A percentile compares a stretch with the other conserved stretches of the same genome.
Conservation (phyloP, 2,113 vertebrate species). For the Oxygymnocypris stewartii region DNA sequence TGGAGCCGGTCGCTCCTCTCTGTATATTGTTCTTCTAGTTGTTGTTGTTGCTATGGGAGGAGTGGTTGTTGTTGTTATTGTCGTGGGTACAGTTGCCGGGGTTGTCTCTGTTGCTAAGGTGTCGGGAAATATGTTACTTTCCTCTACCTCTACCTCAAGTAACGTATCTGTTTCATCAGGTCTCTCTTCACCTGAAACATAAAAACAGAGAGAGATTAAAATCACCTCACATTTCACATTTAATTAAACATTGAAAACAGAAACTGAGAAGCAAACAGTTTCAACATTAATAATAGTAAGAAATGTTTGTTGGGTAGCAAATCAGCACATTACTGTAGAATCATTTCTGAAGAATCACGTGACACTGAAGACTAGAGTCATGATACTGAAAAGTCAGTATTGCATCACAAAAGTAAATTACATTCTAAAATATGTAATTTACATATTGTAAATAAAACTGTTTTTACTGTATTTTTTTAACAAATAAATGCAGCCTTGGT, state of each 20-base stretch:
- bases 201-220: background rate
- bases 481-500: background rate
- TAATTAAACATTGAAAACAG: background rate
- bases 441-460: too few species aligned
- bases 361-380: background rate
- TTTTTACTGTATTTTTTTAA: background rate
- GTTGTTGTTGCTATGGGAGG: slow-evolving; percentile 44
- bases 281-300: background rate
- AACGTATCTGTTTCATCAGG: slow-evolving; percentile 56
- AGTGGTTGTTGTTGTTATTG: slow-evolving; percentile 15
- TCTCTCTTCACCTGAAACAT: slow-evolving; percentile 51
- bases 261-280: background rate
- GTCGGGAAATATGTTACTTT: slow-evolving; percentile 50
- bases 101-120: background rate
- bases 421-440: background rate
- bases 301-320: background rate
- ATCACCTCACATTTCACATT: background rate
- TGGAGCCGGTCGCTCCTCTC: slow-evolving; percentile 42
- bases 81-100: slow-evolving; percentile 13
- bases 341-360: background rate
- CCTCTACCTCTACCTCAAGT: slow-evolving; percentile 46
- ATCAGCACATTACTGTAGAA: background rate
- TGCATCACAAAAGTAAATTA: background rate
- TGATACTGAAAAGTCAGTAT: background rate
- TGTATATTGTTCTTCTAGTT: background rate